Evolutionary conservation across 2,113 vertebrate genomes (phyloP), one percentile per base, ranked within the genome.

Genomic region (Dissostichus mawsoni): DNA sequence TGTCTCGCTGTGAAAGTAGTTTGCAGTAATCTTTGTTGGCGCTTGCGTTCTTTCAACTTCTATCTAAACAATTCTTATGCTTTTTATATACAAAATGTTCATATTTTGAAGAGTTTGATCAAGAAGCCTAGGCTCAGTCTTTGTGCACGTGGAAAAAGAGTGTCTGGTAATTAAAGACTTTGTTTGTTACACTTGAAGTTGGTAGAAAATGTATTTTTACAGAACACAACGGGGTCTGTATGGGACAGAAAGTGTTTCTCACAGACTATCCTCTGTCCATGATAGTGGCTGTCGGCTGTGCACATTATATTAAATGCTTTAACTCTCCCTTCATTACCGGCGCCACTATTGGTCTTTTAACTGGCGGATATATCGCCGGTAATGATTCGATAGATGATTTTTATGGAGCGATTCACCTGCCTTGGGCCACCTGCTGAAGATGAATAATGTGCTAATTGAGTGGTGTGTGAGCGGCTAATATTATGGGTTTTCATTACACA

Each of bases 401-500:
- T 81, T 61, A 78, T 41, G 20, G 18, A 74, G 74, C 52, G 55
- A 6, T 63, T 89, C 87, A 76, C 80, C 81, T 80, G 79, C 77
- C 57, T 57, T 36, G n/a, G 65, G 80, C 79, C 81, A 80, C 83
- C 67, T 74, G 78, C 80, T 74, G 36, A 44, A 88, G 69, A 87
- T 87, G 77, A 83, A 71, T 66, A 89, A 83, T 75, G 82, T 5
- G 56, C 50, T 91, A 80, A 90, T 80, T 86, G 74, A 82, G 65
- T 53, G 74, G 48, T 48, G 55, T 14, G 66, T 74, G 36, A 41
- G 8, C 5, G 69, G 69, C 67, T 83, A 14, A 76, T 85, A 76
- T 81, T 79, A 58, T 59, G 41, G 56, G 10, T 53, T 69, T 75
- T 80, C n/a, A 50, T 69, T 3, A 14, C 45, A 33, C 84, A 76